phyloP scores from a whole-genome alignment of 1,140 invertebrate genomes.

The Anastrepha obliqua region DNA sequence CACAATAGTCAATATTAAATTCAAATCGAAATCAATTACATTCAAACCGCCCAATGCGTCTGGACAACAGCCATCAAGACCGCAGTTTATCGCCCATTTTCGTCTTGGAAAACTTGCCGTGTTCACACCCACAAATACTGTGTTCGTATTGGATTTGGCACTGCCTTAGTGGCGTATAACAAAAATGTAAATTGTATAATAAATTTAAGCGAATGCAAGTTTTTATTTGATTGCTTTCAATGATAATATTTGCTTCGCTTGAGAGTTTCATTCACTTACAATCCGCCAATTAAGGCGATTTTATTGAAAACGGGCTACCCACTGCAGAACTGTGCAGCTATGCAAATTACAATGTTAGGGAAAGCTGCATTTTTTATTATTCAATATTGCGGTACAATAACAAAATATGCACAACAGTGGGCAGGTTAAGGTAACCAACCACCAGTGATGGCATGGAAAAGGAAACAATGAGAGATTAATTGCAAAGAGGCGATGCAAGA shows the following conservation, averaged over 20 bases:
- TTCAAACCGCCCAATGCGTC: background rate
- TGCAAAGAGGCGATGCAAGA: too few species aligned
- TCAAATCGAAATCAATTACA: background rate
- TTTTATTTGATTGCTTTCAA: background rate
- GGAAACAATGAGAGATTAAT: too few species aligned
- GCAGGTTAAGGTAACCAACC: too few species aligned
- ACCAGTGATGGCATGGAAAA: too few species aligned
- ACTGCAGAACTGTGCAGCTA: background rate
- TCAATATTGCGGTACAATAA: too few species aligned
- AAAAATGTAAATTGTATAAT: background rate
- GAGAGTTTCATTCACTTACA: background rate
- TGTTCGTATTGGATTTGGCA: too few species aligned
- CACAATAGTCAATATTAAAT: too few species aligned
- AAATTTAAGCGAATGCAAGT: background rate
- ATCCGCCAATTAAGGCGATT: background rate
- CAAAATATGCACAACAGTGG: too few species aligned
- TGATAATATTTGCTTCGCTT: background rate
- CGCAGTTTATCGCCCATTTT: background rate
- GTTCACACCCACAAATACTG: background rate
- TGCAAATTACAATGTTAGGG: background rate
- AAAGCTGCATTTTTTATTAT: background rate
- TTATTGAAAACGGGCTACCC: background rate
- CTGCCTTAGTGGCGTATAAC: background rate
- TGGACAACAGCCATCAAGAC: background rate
- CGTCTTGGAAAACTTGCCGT: background rate